Percentiles rank a stretch among this genome's conserved stretches.
phyloP scores from a whole-genome alignment of 37 sponge, comb jelly and placozoan genomes.

The Sycon ciliatum region DNA sequence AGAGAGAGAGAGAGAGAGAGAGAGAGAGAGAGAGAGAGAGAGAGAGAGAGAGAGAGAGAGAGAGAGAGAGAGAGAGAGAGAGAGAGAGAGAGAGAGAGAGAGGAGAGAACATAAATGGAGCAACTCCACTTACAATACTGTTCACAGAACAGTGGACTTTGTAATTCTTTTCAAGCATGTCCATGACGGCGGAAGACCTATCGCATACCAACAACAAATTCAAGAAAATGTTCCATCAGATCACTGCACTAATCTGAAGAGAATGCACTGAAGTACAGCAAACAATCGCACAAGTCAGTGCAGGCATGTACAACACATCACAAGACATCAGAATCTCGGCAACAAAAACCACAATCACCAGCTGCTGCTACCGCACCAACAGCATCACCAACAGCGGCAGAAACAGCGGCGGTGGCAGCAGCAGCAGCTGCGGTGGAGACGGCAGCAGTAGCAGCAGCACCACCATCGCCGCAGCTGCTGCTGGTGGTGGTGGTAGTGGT shows the following conservation, averaged over 20 bases:
- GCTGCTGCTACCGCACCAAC: too few relatives aligned
- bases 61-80: background rate
- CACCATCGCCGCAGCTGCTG: too few relatives aligned
- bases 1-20: constrained; percentile 23
- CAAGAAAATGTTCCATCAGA: background rate
- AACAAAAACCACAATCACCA: too few relatives aligned
- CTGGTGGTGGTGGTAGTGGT: too few relatives aligned
- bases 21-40: constrained; percentile 26
- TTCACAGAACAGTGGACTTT: constrained; percentile 59
- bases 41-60: too few relatives aligned
- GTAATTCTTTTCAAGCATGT: constrained; percentile 76
- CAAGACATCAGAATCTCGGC: too few relatives aligned
- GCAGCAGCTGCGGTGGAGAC: too few relatives aligned
- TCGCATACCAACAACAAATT: background rate
- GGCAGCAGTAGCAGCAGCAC: too few relatives aligned
- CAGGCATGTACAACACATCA: background rate
- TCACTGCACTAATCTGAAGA: background rate
- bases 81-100: constrained; percentile 19
- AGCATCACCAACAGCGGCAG: too few relatives aligned
- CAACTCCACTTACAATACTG: too few relatives aligned
- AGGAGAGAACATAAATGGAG: constrained; percentile 2
- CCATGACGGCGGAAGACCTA: constrained; percentile 67
- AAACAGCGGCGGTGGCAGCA: too few relatives aligned
- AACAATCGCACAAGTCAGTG: too few relatives aligned
- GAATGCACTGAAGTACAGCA: background rate